phyloP scores from a whole-genome alignment of 2,888 invertebrate genomes.

The Norana najaformis region DNA sequence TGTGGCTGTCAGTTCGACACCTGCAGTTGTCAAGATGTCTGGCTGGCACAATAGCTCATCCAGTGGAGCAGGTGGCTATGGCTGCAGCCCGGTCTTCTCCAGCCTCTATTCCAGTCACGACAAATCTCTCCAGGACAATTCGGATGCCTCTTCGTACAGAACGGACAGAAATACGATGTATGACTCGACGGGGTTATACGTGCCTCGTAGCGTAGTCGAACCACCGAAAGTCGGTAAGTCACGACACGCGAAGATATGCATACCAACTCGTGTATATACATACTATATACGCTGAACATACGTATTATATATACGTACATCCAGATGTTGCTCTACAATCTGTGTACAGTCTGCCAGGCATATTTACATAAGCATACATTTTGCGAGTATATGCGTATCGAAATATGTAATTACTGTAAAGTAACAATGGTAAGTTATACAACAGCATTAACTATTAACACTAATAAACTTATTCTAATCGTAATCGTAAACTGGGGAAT shows the following conservation, averaged over 20 bases:
- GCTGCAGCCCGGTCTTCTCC: constrained; percentile 45
- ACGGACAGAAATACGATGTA: constrained; percentile 1
- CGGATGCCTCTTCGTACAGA: constrained; percentile 39
- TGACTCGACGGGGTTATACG: not conserved
- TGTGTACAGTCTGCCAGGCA: too few relatives aligned
- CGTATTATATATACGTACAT: too few relatives aligned
- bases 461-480: not conserved
- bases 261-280: not conserved
- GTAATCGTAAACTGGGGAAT: too few relatives aligned
- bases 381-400: not conserved
- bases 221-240: constrained; percentile 33
- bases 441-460: too few relatives aligned
- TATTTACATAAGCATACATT: too few relatives aligned
- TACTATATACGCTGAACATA: too few relatives aligned
- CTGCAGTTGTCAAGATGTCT: not conserved
- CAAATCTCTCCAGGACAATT: constrained; percentile 43
- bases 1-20: not conserved
- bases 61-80: constrained; percentile 48
- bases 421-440: too few relatives aligned
- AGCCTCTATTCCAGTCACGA: constrained; percentile 50
- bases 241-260: not conserved
- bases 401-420: not conserved
- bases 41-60: constrained; percentile 52
- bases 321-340: too few relatives aligned
- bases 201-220: constrained; percentile 32